Evolutionary conservation across 1,140 invertebrate species (phyloP).

Genomic region (Drosophila pruinosa): DNA sequence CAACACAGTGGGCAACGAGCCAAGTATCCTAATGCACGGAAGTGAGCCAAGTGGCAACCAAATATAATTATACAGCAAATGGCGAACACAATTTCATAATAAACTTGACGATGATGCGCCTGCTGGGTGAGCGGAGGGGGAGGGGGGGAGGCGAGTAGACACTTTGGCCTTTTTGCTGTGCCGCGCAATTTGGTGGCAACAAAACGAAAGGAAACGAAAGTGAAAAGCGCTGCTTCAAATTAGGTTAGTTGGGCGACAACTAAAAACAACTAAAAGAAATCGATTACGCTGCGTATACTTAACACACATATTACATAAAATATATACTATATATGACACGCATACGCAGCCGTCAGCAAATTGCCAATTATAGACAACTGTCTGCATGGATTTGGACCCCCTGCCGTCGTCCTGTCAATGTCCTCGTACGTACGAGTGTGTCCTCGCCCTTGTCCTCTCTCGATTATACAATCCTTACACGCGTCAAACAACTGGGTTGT

Average conservation of each 20-base stretch:
- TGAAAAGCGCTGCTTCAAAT: conserved; percentile 31
- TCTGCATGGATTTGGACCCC: not conserved
- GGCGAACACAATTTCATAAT: conserved; percentile 19
- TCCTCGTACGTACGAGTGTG: conserved; percentile 9
- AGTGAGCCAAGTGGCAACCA: conserved; percentile 55
- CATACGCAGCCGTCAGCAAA: conserved; percentile 19
- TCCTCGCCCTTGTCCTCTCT: conserved; percentile 36
- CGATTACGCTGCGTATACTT: conserved; percentile 9
- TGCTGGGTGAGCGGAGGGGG: not conserved
- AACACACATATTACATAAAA: conserved; percentile 16
- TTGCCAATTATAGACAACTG: conserved; percentile 31
- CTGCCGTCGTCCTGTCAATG: not conserved
- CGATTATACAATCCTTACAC: conserved; percentile 54
- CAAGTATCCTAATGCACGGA: conserved; percentile 60
- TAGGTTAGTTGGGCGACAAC: conserved; percentile 44
- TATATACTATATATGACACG: too few relatives aligned
- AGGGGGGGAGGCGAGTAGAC: not conserved
- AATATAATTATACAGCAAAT: conserved; percentile 40
- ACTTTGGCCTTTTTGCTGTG: not conserved
- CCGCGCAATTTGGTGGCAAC: not conserved
- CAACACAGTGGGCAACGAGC: conserved; percentile 73
- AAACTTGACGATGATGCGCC: conserved; percentile 2
- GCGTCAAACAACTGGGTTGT: conserved; percentile 23
- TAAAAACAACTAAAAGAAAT: conserved; percentile 5
- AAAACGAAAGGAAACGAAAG: conserved; percentile 7